phyloP scores from a whole-genome alignment of 2,113 vertebrate genomes.

The Dromaius novaehollandiae region DNA sequence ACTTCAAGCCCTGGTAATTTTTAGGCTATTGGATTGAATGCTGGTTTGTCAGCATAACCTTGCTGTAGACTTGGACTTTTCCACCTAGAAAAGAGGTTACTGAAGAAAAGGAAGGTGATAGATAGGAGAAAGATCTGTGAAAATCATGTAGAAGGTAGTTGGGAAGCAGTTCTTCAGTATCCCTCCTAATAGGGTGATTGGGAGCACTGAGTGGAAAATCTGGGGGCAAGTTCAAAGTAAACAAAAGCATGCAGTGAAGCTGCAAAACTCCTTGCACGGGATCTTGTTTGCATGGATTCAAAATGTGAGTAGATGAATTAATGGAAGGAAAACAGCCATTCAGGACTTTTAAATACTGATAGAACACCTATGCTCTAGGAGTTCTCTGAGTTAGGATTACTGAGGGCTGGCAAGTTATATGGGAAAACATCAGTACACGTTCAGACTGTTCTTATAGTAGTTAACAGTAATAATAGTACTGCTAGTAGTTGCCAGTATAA shows the following conservation, averaged over 20 bases:
- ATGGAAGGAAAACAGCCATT: not conserved
- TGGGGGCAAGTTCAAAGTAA: accelerated
- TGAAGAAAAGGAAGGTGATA: not conserved
- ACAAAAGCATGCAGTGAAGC: not conserved
- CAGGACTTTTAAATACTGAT: not conserved
- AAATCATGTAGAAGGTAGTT: accelerated
- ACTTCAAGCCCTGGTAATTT: not conserved
- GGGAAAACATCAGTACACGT: not conserved
- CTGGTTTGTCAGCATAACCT: not conserved
- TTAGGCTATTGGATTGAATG: not conserved
- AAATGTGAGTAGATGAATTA: not conserved
- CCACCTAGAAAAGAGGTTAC: not conserved
- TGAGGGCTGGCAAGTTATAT: not conserved
- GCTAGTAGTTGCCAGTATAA: not conserved
- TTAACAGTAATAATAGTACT: not conserved
- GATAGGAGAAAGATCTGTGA: not conserved
- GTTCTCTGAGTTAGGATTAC: not conserved
- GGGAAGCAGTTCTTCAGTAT: not conserved
- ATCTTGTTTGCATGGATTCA: not conserved
- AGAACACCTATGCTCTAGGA: not conserved
- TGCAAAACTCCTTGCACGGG: not conserved
- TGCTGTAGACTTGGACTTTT: not conserved
- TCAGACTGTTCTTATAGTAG: accelerated
- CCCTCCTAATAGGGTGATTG: not conserved
- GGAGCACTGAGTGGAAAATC: too few species aligned